Base-by-base conservation (phyloP, 2,888 invertebrate genomes). In the Sarcophaga caerulescens region DNA sequence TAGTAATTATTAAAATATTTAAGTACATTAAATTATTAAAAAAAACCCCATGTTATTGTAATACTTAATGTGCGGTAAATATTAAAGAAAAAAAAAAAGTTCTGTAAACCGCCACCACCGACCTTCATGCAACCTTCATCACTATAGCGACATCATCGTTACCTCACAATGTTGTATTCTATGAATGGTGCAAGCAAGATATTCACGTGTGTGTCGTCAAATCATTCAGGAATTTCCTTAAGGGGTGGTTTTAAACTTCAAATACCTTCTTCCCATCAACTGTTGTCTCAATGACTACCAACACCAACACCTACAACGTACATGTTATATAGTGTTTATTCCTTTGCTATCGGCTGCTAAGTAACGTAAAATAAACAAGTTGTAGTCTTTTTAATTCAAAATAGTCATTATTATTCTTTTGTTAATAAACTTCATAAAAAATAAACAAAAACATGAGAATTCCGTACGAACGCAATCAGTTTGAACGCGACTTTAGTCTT, bases 111-210 rank as follows among this genome's bases (percentile, higher is more conserved):
- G 76, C 88, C 88, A 89, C 88, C 89, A 89, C 89, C 91, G 92
- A 92, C 92, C 92, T 93, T 93, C 92, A 92, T 81, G 89, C 92
- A 92, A 93, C 92, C 92, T 92, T 92, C 92, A 92, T 81, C 45
- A 73, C 21, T 79, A 52, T 74, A 69, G 81, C 47, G 73, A 73
- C 84, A 57, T 69, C 80, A 80, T 63, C 71, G 76, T 12, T 35
- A 52, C 81, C 74, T 73, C 86, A 88, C 78, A 85, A 83, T 52
- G 52, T 88, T 85, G 81, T 85, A 88, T 81, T 89, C 88, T 89
- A 88, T 89, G 88, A 89, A 88, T 89, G 88, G 45, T 82, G 76
- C 25, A 14, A 52, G 59, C 3, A 44, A 60, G 62, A 12, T 71
- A 17, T 68, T 85, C 81, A 81, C 77, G 85, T 78, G 81, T 81